Base-by-base conservation (phyloP, 2,797 vertebrate species). In the Capromys pilorides region DNA sequence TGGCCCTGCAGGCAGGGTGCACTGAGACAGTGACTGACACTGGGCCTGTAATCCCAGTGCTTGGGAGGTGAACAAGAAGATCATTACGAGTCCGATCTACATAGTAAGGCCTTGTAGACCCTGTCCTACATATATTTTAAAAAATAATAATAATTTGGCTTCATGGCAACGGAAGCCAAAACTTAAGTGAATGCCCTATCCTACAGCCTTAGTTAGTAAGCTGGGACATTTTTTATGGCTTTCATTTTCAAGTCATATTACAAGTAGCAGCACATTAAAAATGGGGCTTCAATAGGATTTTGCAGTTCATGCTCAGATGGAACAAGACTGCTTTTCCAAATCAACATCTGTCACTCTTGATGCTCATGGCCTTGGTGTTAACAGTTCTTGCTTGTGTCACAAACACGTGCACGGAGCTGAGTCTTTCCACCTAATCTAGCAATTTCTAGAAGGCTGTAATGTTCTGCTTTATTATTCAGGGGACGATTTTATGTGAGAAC, bases 401-500 rank as follows among this genome's bases (percentile, higher is more conserved):
- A 66, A 92, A 45, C 59, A 49, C 0, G 26, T 0, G 24, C 22
- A 54, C 71, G 59, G 49, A 73, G 57, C 84, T n/a, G 0, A n/a
- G 22, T 75, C 49, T 41, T 22, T 80, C 26, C 24, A 83, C 6
- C 82, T 10, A 59, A 79, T 49, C 67, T n/a, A 90, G 78, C 80
- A 93, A 88, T 83, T 83, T 88, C 61, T 57, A 66, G 73, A 95
- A 87, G 19, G n/a, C 18, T 69, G 79, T 88, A 69, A 41, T 31
- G 78, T 45, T 62, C 57, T 8, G 54, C 6, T 49, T 57, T 73
- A 78, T 81, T 75, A 66, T 66, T 71, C 36, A 67, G 16, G 33
- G 31, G 41, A 80, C 73, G 89, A 82, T 62, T 80, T 93, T 88
- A 96, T 73, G 57, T 71, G 88, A 93, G 64, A 36, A 86, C 79